Evolutionary conservation across 2,888 invertebrate species (phyloP).

Genomic region (Pollenia griseotomentosa): DNA sequence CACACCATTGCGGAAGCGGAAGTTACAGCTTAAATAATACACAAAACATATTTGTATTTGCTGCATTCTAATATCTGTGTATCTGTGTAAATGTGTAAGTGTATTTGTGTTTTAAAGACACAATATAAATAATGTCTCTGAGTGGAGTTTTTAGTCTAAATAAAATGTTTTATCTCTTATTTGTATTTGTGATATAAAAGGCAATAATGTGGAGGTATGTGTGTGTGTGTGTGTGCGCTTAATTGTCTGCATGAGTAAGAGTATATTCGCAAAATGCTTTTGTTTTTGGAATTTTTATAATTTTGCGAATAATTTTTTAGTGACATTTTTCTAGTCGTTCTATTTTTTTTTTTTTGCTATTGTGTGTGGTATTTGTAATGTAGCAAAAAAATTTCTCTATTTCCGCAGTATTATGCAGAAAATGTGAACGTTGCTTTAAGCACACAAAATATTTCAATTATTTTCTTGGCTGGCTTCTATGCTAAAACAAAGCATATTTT

Average conservation of each 20-base stretch:
- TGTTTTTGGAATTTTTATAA: conserved; percentile 67
- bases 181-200: conserved; percentile 25
- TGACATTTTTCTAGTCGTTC: background rate
- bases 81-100: background rate
- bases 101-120: conserved; percentile 18
- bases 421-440: conserved; percentile 52
- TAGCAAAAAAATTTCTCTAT: conserved; percentile 58
- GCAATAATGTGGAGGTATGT: conserved; percentile 19
- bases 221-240: background rate
- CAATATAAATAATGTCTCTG: conserved; percentile 46
- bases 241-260: background rate
- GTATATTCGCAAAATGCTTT: conserved; percentile 21
- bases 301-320: conserved; percentile 58
- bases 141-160: conserved; percentile 12
- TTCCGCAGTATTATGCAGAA: conserved; percentile 68
- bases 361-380: conserved; percentile 66
- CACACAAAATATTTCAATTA: conserved; percentile 52
- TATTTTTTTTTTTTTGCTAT: background rate
- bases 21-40: conserved; percentile 66
- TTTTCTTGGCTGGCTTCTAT: conserved; percentile 1
- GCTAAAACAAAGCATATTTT: conserved; percentile 51
- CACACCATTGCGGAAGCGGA: conserved; percentile 60
- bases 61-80: conserved; percentile 5
- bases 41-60: conserved; percentile 54
- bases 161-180: conserved; percentile 51